phyloP scores from a whole-genome alignment of 2,888 invertebrate species.

The Trachelus tabidus region DNA sequence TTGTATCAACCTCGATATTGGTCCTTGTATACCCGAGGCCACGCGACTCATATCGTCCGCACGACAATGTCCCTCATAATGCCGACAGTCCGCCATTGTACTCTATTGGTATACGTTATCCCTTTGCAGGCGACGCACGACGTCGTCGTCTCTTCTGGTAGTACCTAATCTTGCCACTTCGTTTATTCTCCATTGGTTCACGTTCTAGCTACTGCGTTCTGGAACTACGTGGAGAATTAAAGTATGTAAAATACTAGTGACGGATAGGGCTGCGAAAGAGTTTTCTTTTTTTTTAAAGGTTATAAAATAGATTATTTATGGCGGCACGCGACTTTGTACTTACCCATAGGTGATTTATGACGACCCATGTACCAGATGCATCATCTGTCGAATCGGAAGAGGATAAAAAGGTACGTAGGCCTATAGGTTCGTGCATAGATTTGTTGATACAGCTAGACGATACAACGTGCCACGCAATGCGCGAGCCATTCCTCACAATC shows the following conservation, averaged over 20 bases:
- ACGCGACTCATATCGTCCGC: constrained; percentile 53
- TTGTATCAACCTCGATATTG: constrained; percentile 50
- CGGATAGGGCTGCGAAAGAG: too few relatives aligned
- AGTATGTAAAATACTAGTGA: too few relatives aligned
- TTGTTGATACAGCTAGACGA: too few relatives aligned
- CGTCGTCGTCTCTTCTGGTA: constrained; percentile 8
- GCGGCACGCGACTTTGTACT: too few relatives aligned
- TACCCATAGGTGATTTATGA: too few relatives aligned
- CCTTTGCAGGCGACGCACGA: constrained; percentile 36
- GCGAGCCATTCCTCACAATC: constrained; percentile 51
- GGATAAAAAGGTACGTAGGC: constrained; percentile 12
- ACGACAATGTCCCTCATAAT: constrained; percentile 57
- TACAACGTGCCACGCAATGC: constrained; percentile 18
- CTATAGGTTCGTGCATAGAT: too few relatives aligned
- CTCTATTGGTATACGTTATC: constrained; percentile 47
- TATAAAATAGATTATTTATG: too few relatives aligned
- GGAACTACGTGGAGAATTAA: too few relatives aligned
- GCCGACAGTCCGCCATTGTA: constrained; percentile 57
- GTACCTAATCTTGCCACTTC: constrained; percentile 1
- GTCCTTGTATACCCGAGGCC: constrained; percentile 60
- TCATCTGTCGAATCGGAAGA: constrained; percentile 47
- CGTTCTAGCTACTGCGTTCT: too few relatives aligned
- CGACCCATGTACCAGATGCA: neutral
- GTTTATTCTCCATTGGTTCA: neutral
- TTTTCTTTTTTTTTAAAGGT: too few relatives aligned